Evolutionary conservation across 2,797 vertebrate genomes (phyloP), one percentile per base, ranked within the genome.

Genomic region (Xenopus petersii): DNA sequence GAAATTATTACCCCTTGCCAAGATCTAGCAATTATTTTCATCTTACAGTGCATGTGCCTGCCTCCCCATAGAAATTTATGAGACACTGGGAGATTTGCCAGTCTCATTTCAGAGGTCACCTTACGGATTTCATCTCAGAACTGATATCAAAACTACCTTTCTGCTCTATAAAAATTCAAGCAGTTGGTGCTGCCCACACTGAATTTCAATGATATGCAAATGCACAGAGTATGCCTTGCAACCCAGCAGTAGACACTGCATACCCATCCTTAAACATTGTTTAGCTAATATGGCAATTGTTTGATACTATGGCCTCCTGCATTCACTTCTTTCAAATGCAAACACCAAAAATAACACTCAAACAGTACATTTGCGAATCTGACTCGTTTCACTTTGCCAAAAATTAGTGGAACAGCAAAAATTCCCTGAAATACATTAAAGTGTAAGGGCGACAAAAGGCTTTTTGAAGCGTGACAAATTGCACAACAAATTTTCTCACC

Each of bases 11-110:
- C 83, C 83, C 83, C 85, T 65, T 87, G 87, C 88, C 88, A 86
- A 90, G 84, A 89, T 87, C 80, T 79, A 87, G 85, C 86, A 87
- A 87, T 87, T 79, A 83, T 81, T 86, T 86, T 86, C 87, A 80
- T 84, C 80, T 81, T 74, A 67, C 51, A 64, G 64, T 60, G 66
- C 74, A 79, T 70, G 71, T 76, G 77, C 66, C 77, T 73, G 63
- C 64, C 67, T 62, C 72, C 71, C 73, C 55, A 46, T 42, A 67
- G 80, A 71, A 73, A 51, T 63, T 81, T 77, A 73, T 62, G 64
- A 74, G 75, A 74, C 69, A 74, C 75, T 56, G 69, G 64, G 77
- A 79, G 80, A 71, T 73, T 59, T 65, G 51, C 68, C 77, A 75
- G 54, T 75, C 73, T 72, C 66, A 73, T 75, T 77, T 77, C 68